Evolutionary conservation across 1,140 invertebrate genomes (phyloP), one percentile per base, ranked within the genome.

Genomic region (Pseudobourletiella spinata): DNA sequence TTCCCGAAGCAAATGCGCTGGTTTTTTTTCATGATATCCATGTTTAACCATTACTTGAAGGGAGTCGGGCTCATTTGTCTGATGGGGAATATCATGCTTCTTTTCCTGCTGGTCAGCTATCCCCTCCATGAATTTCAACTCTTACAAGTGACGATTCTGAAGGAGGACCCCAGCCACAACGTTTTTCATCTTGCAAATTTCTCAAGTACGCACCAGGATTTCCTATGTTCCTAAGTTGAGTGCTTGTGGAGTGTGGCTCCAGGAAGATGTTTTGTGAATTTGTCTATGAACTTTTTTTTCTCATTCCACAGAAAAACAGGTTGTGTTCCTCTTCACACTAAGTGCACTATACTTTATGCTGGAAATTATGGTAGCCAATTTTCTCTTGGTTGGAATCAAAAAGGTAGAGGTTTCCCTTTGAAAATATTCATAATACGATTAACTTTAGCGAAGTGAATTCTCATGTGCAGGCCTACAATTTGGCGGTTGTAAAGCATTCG

Each of bases 181-280:
- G 22, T 25, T 15, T 55, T 35, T 18, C 52, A 55, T 39, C 32
- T 55, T 55, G 52, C 52, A 4, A 52, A 52, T 26, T 52, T 52
- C 14, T 52, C 50, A 26, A 52, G 50, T 52, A 52, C 8, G 50
- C 6, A 46, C 15, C 15, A 18, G 18, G 20, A 48, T 48, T 48
- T 18, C 44, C 6, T 48, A 11, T 46, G 4, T 8, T 14, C 8
- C 6, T 14, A 46, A 18, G 15, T 14, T n/a, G n/a, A n/a, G n/a
- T n/a, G n/a, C n/a, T n/a, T n/a, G n/a, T n/a, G n/a, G n/a, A n/a
- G n/a, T n/a, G n/a, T n/a, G n/a, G n/a, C n/a, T n/a, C n/a, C n/a
- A n/a, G n/a, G n/a, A n/a, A n/a, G n/a, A 14, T 46, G 44, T 46
- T 46, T 6, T 18, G 6, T 14, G 6, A 14, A n/a, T n/a, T 46